Evolutionary conservation across 1,140 invertebrate genomes (phyloP).

Genomic region (Drosophila pachea): DNA sequence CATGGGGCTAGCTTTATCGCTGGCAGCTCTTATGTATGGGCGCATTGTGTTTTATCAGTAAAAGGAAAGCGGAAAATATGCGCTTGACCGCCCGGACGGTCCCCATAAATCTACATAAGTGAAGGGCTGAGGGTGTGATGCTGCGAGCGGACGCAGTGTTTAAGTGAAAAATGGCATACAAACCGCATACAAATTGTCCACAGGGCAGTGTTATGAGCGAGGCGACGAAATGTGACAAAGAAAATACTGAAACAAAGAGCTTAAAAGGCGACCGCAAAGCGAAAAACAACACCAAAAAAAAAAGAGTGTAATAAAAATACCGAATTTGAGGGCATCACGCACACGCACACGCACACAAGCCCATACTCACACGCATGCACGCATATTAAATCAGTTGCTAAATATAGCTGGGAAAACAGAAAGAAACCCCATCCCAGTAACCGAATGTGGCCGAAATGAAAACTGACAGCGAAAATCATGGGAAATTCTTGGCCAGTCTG

Average conservation of each 20-base stretch:
- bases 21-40: not conserved
- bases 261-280: conserved; percentile 12
- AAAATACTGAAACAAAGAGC: conserved; percentile 23
- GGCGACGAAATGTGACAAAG: conserved; percentile 63
- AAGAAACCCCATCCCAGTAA: conserved; percentile 1
- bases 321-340: conserved; percentile 59
- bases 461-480: conserved; percentile 14
- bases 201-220: conserved; percentile 39
- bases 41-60: conserved; percentile 6
- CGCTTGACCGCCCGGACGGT: conserved; percentile 52
- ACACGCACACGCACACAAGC: conserved; percentile 68
- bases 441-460: conserved; percentile 16
- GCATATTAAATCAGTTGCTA: conserved; percentile 76
- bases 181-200: conserved; percentile 73
- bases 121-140: conserved; percentile 19
- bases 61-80: conserved; percentile 35
- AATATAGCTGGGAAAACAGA: conserved; percentile 50
- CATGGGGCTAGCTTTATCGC: not conserved
- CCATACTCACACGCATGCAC: conserved; percentile 74
- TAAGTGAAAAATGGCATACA: conserved; percentile 74
- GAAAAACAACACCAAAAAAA: conserved; percentile 17
- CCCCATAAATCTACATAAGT: conserved; percentile 69
- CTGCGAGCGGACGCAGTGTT: conserved; percentile 28
- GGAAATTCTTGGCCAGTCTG: conserved; percentile 8
- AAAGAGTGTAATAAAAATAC: conserved; percentile 25